phyloP scores from a whole-genome alignment of 1,140 invertebrate species.

The Drosophila rhopaloa region DNA sequence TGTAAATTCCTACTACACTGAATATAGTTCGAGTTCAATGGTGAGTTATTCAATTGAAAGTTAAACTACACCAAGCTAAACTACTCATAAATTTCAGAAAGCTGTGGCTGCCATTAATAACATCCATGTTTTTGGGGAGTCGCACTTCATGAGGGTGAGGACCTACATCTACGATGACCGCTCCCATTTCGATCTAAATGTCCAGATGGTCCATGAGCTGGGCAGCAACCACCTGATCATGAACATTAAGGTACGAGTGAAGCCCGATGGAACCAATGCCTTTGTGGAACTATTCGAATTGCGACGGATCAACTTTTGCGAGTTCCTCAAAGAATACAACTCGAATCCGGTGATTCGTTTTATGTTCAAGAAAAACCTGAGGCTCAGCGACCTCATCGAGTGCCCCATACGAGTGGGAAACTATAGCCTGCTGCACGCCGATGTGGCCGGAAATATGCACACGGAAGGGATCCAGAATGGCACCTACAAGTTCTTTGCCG shows the following conservation, averaged over 20 bases:
- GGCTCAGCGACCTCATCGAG: constrained; percentile 24
- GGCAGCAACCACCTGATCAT: constrained; percentile 50
- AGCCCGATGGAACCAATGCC: not conserved
- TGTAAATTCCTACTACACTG: not conserved
- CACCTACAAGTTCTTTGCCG: constrained; percentile 52
- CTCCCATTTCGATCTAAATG: constrained; percentile 32
- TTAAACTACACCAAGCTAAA: not conserved
- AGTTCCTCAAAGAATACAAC: constrained; percentile 37
- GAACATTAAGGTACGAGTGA: constrained; percentile 28
- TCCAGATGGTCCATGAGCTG: constrained; percentile 20
- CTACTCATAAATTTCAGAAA: constrained; percentile 22
- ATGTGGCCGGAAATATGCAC: constrained; percentile 17
- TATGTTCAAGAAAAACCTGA: constrained; percentile 35
- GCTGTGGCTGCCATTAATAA: constrained; percentile 9
- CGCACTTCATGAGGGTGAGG: constrained; percentile 18
- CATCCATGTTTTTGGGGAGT: constrained; percentile 34
- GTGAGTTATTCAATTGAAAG: not conserved
- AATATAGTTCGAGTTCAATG: not conserved
- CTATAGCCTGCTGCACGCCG: constrained; percentile 24
- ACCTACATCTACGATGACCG: constrained; percentile 31
- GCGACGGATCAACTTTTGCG: constrained; percentile 43
- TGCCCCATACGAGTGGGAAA: constrained; percentile 45
- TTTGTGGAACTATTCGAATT: constrained; percentile 32
- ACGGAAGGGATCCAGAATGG: constrained; percentile 45
- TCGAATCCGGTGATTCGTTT: constrained; percentile 20